phyloP scores from a whole-genome alignment of 1,140 invertebrate species.

The Portunus trituberculatus region DNA sequence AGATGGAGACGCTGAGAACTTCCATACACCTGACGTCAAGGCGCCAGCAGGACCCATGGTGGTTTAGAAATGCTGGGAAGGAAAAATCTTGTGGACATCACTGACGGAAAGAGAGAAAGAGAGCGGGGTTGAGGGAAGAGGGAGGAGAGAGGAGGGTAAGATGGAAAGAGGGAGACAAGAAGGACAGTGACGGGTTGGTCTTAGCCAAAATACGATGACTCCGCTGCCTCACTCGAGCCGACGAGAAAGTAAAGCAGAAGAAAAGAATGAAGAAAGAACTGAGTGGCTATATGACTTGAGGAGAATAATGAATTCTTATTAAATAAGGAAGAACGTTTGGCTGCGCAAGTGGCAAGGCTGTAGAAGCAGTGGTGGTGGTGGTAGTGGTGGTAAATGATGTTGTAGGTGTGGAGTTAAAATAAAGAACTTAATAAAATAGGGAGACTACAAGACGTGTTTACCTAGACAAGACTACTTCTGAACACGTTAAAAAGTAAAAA shows the following conservation, averaged over 20 bases:
- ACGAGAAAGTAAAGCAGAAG: neutral
- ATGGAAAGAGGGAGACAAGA: neutral
- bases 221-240: no score
- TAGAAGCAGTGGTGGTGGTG: neutral
- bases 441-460: no score
- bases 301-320: no score
- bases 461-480: no score
- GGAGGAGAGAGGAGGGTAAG: neutral
- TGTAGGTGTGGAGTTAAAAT: no score
- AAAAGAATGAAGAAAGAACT: neutral
- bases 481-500: no score
- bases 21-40: conserved; percentile 27
- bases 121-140: neutral
- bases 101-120: neutral
- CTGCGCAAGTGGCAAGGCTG: neutral
- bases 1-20: conserved; percentile 35
- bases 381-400: no score
- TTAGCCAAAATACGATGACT: no score
- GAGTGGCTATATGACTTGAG: no score
- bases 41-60: neutral
- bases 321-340: no score
- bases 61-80: neutral
- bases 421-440: no score
- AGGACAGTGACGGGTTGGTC: neutral
- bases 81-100: neutral